Percentiles rank a stretch among this genome's conserved stretches.
These are phyloP conservation scores for Acyrthosiphon pisum DNA, from an alignment of 1,140 invertebrate genomes.

Conservation along the genomic window DNA sequence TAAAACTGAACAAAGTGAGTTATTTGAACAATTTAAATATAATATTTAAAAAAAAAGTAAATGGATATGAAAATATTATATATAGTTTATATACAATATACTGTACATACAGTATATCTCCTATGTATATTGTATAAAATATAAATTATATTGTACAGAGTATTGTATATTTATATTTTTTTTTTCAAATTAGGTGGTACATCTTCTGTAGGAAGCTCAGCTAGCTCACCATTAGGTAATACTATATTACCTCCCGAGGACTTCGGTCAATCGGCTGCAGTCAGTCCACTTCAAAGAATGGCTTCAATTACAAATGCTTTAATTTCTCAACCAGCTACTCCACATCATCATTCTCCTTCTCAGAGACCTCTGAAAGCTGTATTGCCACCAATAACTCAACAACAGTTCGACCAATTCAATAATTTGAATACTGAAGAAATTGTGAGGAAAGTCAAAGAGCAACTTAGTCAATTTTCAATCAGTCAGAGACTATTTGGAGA, in stretches of 20 bases:
- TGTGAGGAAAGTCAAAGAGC: conserved; percentile 96
- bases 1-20: conserved; percentile 74
- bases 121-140: too few species aligned
- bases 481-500: conserved; percentile 98
- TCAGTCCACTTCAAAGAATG: conserved; percentile 94
- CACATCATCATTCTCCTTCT: conserved; percentile 79
- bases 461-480: conserved; percentile 97
- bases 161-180: neutral
- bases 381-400: conserved; percentile 96
- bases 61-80: too few species aligned
- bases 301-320: conserved; percentile 96
- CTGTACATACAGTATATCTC: too few species aligned
- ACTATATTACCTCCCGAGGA: conserved; percentile 84
- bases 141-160: too few species aligned
- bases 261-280: conserved; percentile 77
- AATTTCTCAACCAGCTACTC: conserved; percentile 87
- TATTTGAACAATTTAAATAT: neutral
- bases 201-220: conserved; percentile 57
- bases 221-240: conserved; percentile 80
- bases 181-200: conserved; percentile 47
- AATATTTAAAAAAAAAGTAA: neutral
- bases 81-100: too few species aligned
- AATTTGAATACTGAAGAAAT: conserved; percentile 98
- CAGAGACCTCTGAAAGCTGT: conserved; percentile 93
- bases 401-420: conserved; percentile 98